Conservation (phyloP, 2,888 invertebrate genomes). For the Ligdia adustata region DNA sequence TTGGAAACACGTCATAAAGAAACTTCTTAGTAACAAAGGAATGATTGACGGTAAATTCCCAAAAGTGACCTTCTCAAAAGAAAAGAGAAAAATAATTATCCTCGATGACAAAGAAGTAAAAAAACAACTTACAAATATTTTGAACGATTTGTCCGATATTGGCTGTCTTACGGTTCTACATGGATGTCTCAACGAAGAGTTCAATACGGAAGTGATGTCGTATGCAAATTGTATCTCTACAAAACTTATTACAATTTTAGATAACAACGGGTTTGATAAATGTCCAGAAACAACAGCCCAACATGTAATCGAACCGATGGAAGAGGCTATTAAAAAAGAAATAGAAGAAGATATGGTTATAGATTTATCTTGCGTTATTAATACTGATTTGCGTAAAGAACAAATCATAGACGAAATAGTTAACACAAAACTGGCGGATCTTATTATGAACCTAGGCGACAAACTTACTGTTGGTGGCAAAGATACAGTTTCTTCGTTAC, state of each 20-base stretch:
- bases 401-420: constrained; percentile 83
- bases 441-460: constrained; percentile 81
- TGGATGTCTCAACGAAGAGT: constrained; percentile 84
- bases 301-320: constrained; percentile 12
- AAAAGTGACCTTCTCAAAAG: constrained; percentile 88
- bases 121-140: constrained; percentile 83
- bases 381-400: constrained; percentile 25
- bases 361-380: constrained; percentile 18
- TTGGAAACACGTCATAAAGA: constrained; percentile 86
- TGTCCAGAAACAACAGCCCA: constrained; percentile 3
- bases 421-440: constrained; percentile 77
- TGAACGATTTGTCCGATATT: constrained; percentile 84
- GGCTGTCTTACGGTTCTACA: constrained; percentile 87
- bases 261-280: constrained; percentile 68
- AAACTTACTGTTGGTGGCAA: constrained; percentile 37
- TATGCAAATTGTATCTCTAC: constrained; percentile 78
- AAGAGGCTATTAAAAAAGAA: not conserved
- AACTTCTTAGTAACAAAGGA: constrained; percentile 76
- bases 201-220: constrained; percentile 86
- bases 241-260: constrained; percentile 73
- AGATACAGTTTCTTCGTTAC: constrained; percentile 23
- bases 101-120: constrained; percentile 85
- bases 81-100: constrained; percentile 87
- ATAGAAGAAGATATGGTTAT: constrained; percentile 16
- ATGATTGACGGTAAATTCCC: constrained; percentile 90